Conservation (phyloP, 2,888 invertebrate genomes). For the Periphyllus acericola region DNA sequence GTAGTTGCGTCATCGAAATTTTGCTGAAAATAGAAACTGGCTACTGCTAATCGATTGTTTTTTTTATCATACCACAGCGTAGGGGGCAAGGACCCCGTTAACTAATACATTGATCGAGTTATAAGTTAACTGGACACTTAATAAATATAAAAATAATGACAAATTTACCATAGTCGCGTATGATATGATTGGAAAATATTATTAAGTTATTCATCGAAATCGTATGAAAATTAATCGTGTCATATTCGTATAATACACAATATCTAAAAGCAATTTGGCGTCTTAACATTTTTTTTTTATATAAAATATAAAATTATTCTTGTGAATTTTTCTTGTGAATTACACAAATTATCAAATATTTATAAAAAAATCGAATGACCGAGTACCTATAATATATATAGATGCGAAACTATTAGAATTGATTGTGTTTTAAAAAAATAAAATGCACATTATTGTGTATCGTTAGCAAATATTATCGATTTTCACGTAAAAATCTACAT, state of each 20-base stretch:
- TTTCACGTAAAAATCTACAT: too few relatives aligned
- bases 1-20: slow-evolving; percentile 32
- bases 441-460: too few relatives aligned
- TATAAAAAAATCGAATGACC: too few relatives aligned
- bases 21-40: slow-evolving; percentile 47
- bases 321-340: too few relatives aligned
- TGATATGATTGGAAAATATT: neutral
- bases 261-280: too few relatives aligned
- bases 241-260: neutral
- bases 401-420: too few relatives aligned
- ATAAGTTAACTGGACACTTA: neutral
- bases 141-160: neutral
- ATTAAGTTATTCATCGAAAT: neutral
- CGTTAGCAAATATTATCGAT: too few relatives aligned
- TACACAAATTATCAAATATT: too few relatives aligned
- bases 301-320: too few relatives aligned
- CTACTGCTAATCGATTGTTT: neutral
- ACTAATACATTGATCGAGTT: neutral
- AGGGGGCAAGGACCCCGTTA: neutral
- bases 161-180: neutral
- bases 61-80: neutral
- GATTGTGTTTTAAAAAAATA: too few relatives aligned
- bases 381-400: too few relatives aligned
- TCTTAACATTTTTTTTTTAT: too few relatives aligned
- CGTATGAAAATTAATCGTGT: neutral